Base-by-base conservation (phyloP, 2,888 invertebrate species). In the Calliphora vomitoria region DNA sequence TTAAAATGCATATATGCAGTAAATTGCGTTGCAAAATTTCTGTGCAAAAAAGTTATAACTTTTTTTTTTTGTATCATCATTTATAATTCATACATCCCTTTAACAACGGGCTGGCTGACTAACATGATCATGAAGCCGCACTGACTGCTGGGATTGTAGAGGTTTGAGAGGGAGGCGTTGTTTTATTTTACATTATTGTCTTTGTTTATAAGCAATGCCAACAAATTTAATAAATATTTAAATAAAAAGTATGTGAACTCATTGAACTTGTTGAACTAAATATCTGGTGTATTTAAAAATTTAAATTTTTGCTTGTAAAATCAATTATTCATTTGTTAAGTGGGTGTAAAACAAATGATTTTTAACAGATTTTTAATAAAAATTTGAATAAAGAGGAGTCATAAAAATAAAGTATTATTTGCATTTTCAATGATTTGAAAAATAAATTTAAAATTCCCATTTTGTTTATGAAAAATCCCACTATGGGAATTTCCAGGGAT, bases 231-330 rank as follows among this genome's bases (percentile, higher is more conserved):
- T 47, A 15, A 10, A 47, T 11, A 25, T 25, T 25, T 25, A 47
- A 47, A 47, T 15, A 47, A 44, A 11, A 3, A 10, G 10, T 44
- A 11, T 13, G 69, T 71, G 50, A 82, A 82, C 68, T 74, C 78
- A 82, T 44, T 86, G 86, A 86, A 86, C 79, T 74, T 78, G 53
- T 79, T 86, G 31, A 47, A 82, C 72, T 82, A 58, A 64, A 81
- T 72, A 18, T 55, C 20, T 25, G 15, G 11, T 44, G 44, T 44
- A 41, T n/a, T 71, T 47, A 18, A 35, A 11, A 35, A 18, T 44
- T 47, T 47, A 5, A 35, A 35, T 50, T 72, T 41, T 69, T 38
- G 13, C 6, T 53, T 53, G 25, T 1, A 64, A 47, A 81, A 66
- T 31, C 25, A 68, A 66, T 74, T 74, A 74, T 60, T 74, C 31